Evolutionary conservation across 64 coral and sea anemone genomes (phyloP), one percentile per base, ranked within the genome.

Genomic region (Montipora efflorescens): DNA sequence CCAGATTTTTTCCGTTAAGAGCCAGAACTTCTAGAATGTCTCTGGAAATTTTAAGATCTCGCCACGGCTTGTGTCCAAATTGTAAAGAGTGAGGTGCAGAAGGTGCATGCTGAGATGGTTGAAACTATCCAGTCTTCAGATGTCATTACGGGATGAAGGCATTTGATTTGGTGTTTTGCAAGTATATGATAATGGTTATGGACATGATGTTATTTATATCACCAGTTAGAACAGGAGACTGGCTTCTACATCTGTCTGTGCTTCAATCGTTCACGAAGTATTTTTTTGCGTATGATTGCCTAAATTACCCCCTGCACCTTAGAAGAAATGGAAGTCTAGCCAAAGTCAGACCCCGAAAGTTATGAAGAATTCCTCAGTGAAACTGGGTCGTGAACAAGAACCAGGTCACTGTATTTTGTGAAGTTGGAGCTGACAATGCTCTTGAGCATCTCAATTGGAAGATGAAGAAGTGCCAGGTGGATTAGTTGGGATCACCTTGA

Each of bases 371-470:
- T 76, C 74, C 36, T 43, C 28, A 76, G 44, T 14, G 74, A 14
- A 76, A 76, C 3, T 76, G 74, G 74, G 74, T 11, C 74, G 25
- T 76, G 25, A 76, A 47, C 74, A 76, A 76, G 74, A 76, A 76
- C 74, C 22, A 36, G 36, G 28, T 45, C 12, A 45, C 44, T 36
- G 25, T 28, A 76, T 76, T 76, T 9, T 76, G 74, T 76, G 74
- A 22, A 45, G 25, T 76, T 1, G 74, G 74, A 45, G 74, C 74
- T 14, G 74, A 76, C 74, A 36, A 11, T 47, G 74, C 74, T 45
- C 74, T 76, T 14, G 74, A 76, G 74, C 90, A 91, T 28, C 59
- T 91, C 19, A 84, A 91, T 84, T 67, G 79, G 9, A 74, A 66
- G 51, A 91, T 91, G 90, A 57, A 57, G 83, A 91, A 59, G 90